Percentiles rank a stretch among this genome's conserved stretches.
Conservation (phyloP, 2,113 vertebrate species). For the Dromas ardeola region DNA sequence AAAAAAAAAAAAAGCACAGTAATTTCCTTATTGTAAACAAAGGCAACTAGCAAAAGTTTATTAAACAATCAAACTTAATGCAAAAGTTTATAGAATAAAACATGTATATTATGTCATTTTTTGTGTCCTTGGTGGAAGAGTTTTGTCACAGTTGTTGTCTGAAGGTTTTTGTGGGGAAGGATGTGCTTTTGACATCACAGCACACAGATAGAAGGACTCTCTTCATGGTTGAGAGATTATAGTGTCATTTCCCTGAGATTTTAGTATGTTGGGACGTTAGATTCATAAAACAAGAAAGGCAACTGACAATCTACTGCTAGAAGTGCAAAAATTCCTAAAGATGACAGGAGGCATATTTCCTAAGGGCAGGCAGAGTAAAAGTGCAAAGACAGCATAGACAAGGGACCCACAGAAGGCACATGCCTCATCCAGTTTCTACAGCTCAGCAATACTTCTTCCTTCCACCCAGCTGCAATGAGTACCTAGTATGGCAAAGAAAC, state of each 20-base stretch:
- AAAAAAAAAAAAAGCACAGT: not conserved
- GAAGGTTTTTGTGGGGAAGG: not conserved
- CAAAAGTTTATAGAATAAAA: not conserved
- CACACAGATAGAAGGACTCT: not conserved
- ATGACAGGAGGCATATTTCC: not conserved
- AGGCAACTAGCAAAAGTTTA: not conserved
- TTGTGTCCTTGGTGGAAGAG: not conserved
- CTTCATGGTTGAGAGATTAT: not conserved
- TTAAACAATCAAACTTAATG: not conserved
- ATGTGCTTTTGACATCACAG: not conserved
- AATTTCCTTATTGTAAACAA: not conserved
- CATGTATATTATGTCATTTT: not conserved
- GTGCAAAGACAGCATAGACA: not conserved
- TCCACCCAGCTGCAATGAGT: not conserved
- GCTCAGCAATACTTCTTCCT: not conserved
- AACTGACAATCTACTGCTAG: not conserved
- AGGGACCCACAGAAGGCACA: not conserved
- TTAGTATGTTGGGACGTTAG: not conserved
- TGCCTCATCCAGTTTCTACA: not conserved
- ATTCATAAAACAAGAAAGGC: not conserved
- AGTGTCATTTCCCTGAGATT: not conserved
- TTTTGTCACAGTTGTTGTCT: not conserved
- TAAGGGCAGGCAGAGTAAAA: not conserved
- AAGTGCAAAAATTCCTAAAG: not conserved
- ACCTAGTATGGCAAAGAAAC: not conserved